Conservation (phyloP, 2,888 invertebrate species). For the Saturnia japonica region DNA sequence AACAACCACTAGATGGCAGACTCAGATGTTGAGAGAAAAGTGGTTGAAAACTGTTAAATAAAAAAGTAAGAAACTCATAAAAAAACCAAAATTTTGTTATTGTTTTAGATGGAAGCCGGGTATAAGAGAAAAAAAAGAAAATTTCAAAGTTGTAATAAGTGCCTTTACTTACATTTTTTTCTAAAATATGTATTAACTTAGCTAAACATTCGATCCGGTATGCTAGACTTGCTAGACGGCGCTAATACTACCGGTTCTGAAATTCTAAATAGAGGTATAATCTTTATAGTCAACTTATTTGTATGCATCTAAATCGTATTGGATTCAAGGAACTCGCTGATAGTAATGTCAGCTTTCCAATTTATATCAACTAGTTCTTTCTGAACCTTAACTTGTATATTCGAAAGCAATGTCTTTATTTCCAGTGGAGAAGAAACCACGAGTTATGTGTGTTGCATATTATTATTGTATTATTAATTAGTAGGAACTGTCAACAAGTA, state of each 20-base stretch:
- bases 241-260: constrained; percentile 4
- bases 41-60: not conserved
- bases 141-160: not conserved
- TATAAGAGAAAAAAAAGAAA: not conserved
- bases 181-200: not conserved
- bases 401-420: not conserved
- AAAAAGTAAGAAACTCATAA: not conserved
- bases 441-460: no score
- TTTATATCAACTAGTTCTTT: not conserved
- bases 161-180: not conserved
- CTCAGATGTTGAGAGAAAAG: not conserved
- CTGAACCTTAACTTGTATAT: not conserved
- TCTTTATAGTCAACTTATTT: not conserved
- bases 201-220: not conserved
- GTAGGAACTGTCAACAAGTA: no score
- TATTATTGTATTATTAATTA: no score
- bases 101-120: not conserved
- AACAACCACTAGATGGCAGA: no score
- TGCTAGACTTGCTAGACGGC: not conserved
- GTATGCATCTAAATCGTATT: constrained; percentile 4
- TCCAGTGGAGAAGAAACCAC: no score
- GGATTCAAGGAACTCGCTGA: constrained; percentile 4
- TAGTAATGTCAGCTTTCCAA: constrained; percentile 8
- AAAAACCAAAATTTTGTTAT: no score
- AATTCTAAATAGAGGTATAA: not conserved